Evolutionary conservation across 1,140 invertebrate genomes (phyloP).

Genomic region (Parasteatoda tepidariorum): DNA sequence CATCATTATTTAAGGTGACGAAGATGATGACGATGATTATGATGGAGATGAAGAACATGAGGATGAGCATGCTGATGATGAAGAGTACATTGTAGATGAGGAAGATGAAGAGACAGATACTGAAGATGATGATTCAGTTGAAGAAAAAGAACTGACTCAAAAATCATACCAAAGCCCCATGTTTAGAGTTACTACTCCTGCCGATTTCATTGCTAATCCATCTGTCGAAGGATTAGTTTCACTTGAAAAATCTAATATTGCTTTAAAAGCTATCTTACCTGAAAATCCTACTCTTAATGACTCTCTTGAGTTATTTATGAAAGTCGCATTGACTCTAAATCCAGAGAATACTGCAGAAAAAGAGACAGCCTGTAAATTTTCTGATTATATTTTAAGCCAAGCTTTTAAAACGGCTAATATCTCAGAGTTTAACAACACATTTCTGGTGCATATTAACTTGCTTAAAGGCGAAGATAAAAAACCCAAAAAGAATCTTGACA

Average conservation of each 20-base stretch:
- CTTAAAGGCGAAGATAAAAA: constrained; percentile 74
- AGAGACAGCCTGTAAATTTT: constrained; percentile 18
- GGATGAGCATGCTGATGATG: constrained; percentile 59
- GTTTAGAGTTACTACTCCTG: background rate
- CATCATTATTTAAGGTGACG: no score
- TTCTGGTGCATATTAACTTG: constrained; percentile 77
- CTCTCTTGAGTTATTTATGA: constrained; percentile 23
- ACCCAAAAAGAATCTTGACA: constrained; percentile 65
- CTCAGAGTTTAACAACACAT: constrained; percentile 74
- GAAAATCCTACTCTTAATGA: constrained; percentile 14
- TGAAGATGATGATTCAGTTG: constrained; percentile 32
- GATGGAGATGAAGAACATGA: constrained; percentile 9
- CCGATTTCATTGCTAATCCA: constrained; percentile 13
- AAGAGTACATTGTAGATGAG: constrained; percentile 31
- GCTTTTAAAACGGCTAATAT: constrained; percentile 62
- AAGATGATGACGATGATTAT: background rate
- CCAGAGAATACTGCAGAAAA: constrained; percentile 12
- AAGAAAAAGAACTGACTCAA: background rate
- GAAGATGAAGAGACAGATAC: constrained; percentile 51
- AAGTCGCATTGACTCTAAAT: background rate
- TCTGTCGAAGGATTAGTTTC: constrained; percentile 1
- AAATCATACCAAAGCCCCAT: background rate
- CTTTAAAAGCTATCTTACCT: constrained; percentile 14
- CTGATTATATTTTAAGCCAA: constrained; percentile 49
- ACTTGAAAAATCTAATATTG: constrained; percentile 9